These are phyloP conservation scores for Meloe dianella DNA, from an alignment of 2,888 invertebrate genomes.

Conservation along the genomic window DNA sequence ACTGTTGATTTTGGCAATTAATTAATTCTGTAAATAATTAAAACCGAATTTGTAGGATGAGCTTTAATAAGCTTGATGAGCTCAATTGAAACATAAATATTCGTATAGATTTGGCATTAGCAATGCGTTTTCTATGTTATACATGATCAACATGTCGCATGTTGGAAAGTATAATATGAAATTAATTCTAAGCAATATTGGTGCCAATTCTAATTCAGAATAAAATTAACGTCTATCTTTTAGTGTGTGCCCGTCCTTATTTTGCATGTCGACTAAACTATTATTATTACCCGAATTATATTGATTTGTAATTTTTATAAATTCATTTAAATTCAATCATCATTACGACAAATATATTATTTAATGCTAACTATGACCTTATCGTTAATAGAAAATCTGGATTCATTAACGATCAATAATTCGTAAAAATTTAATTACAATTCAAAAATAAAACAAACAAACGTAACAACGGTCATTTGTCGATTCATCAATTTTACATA, in stretches of 20 bases:
- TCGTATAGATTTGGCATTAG: neutral
- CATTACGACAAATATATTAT: too few relatives aligned
- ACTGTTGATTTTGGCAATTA: too few relatives aligned
- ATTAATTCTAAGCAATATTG: neutral
- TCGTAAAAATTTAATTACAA: too few relatives aligned
- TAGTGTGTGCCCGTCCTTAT: neutral
- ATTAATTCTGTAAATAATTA: too few relatives aligned
- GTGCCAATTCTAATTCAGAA: neutral
- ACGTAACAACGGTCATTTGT: too few relatives aligned
- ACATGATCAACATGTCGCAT: neutral
- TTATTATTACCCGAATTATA: neutral
- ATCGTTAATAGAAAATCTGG: too few relatives aligned
- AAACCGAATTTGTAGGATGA: too few relatives aligned
- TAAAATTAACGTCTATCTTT: neutral
- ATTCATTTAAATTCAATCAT: too few relatives aligned
- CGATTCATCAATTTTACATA: too few relatives aligned
- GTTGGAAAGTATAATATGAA: neutral
- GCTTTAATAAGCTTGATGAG: neutral
- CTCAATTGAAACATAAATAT: neutral
- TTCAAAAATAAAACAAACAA: too few relatives aligned
- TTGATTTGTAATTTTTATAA: constrained; percentile 11
- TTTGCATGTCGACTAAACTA: neutral
- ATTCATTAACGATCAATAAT: too few relatives aligned
- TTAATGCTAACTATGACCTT: too few relatives aligned
- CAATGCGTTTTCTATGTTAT: neutral